These are phyloP conservation scores for Apistogramma diplotaenia DNA, from an alignment of 2,113 vertebrate genomes.

Conservation along the genomic window DNA sequence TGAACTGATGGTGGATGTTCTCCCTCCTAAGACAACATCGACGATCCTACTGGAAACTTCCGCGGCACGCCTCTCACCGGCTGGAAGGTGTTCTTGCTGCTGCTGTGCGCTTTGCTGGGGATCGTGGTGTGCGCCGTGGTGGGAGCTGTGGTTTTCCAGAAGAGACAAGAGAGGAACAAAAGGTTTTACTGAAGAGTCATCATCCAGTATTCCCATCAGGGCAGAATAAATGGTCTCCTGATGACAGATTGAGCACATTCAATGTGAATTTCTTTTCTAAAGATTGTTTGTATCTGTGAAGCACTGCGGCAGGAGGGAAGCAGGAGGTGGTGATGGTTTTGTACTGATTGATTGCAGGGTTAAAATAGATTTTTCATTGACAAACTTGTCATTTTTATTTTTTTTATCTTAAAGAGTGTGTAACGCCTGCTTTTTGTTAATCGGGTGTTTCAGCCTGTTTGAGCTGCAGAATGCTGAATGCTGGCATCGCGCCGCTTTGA, in stretches of 20 bases:
- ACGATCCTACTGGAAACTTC: constrained; percentile 96
- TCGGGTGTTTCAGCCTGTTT: not conserved
- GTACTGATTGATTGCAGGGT: not conserved
- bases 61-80: constrained; percentile 91
- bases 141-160: constrained; percentile 98
- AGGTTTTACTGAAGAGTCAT: constrained; percentile 86
- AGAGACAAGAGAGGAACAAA: constrained; percentile 96
- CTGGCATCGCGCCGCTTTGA: not conserved
- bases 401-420: not conserved
- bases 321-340: not conserved
- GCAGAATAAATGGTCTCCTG: constrained; percentile 43
- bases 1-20: not conserved
- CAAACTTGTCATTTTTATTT: not conserved
- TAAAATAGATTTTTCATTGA: not conserved
- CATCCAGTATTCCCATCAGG: not conserved
- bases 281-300: constrained; percentile 67
- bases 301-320: constrained; percentile 31
- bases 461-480: not conserved
- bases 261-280: constrained; percentile 74
- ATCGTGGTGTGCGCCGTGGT: constrained; percentile 95
- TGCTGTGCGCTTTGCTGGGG: constrained; percentile 92
- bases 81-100: constrained; percentile 95
- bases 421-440: not conserved
- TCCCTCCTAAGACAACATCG: constrained; percentile 85
- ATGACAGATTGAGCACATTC: constrained; percentile 39